phyloP scores from a whole-genome alignment of 2,888 invertebrate genomes.

The Panopea generosa region DNA sequence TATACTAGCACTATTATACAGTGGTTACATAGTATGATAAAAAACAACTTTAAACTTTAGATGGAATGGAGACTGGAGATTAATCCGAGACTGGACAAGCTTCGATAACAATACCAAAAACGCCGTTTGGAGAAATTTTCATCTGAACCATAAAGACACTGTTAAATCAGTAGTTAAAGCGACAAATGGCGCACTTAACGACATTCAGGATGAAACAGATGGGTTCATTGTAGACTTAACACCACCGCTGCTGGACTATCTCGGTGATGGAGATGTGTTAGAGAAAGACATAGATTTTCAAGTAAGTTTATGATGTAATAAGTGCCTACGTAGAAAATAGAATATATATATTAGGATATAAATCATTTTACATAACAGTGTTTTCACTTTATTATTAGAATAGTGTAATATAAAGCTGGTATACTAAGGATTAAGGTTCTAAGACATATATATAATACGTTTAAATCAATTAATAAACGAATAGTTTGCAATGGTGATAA shows the following conservation, averaged over 20 bases:
- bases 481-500: too few relatives aligned
- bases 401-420: neutral
- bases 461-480: too few relatives aligned
- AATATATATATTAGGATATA: too few relatives aligned
- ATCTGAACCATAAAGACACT: slow-evolving; percentile 68
- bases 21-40: too few relatives aligned
- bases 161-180: slow-evolving; percentile 64
- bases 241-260: slow-evolving; percentile 57
- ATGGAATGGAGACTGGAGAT: slow-evolving; percentile 24
- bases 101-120: slow-evolving; percentile 37
- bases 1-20: too few relatives aligned
- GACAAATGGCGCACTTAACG: slow-evolving; percentile 69
- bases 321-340: too few relatives aligned
- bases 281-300: slow-evolving; percentile 64
- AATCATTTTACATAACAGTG: too few relatives aligned
- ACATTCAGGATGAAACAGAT: slow-evolving; percentile 46
- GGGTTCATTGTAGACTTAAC: slow-evolving; percentile 73
- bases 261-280: slow-evolving; percentile 64
- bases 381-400: too few relatives aligned
- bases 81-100: slow-evolving; percentile 53
- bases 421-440: neutral
- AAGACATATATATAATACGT: neutral
- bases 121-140: slow-evolving; percentile 70
- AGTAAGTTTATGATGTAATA: slow-evolving; percentile 30
- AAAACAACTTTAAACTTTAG: too few relatives aligned